phyloP scores from a whole-genome alignment of 1,140 invertebrate genomes.

The Lerema accius region DNA sequence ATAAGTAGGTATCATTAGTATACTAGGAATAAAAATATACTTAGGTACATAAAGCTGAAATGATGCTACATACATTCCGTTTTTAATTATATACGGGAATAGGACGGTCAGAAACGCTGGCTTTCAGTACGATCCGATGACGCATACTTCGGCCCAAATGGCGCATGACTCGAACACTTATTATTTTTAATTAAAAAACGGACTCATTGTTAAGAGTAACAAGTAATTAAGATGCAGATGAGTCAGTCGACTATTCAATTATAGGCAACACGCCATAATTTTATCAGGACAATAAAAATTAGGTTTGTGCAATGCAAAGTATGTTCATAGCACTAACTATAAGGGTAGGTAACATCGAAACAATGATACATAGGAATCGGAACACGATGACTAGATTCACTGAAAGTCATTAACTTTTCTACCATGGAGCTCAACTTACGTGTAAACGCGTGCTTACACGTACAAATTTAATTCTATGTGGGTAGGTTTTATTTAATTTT shows the following conservation, averaged over 20 bases:
- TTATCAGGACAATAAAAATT: conserved; percentile 44
- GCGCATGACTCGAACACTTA: not conserved
- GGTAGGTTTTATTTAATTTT: too few relatives aligned
- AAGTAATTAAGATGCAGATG: conserved; percentile 16
- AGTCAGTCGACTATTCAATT: conserved; percentile 30
- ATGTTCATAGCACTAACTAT: conserved; percentile 1
- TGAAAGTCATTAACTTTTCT: not conserved
- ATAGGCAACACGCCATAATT: conserved; percentile 33
- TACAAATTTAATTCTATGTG: too few relatives aligned
- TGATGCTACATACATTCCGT: conserved; percentile 11
- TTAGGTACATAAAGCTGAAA: conserved; percentile 15
- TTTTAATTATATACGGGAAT: not conserved
- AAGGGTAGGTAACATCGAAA: not conserved
- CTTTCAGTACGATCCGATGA: not conserved
- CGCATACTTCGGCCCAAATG: not conserved
- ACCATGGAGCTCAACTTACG: too few relatives aligned
- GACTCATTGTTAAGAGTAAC: conserved; percentile 14
- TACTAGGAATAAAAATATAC: conserved; percentile 1
- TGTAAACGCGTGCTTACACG: too few relatives aligned
- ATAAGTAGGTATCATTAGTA: not conserved
- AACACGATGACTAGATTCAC: conserved; percentile 19
- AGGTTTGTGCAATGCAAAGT: conserved; percentile 40
- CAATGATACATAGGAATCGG: conserved; percentile 10
- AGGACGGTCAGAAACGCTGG: not conserved
- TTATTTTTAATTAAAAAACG: not conserved